Conservation (phyloP, 2,797 vertebrate genomes). For the Cossypha polioptera region DNA sequence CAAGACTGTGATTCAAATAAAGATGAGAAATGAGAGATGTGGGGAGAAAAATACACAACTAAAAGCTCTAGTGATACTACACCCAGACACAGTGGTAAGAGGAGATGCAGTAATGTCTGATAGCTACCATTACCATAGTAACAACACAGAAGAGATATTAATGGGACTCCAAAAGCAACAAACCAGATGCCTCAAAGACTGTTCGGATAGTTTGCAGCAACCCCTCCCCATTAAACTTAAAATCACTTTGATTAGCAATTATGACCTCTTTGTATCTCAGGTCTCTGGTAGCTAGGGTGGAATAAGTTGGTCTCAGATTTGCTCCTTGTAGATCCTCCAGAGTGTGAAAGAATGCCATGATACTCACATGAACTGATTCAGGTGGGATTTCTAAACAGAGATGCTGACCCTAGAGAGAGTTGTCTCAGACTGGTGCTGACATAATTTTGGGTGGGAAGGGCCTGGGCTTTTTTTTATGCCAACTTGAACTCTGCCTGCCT, state of each 20-base stretch:
- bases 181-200: background rate
- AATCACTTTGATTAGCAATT: background rate
- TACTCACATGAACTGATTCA: background rate
- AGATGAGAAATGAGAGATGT: conserved; percentile 49
- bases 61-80: conserved; percentile 15
- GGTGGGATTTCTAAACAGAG: background rate
- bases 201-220: background rate
- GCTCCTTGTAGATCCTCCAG: background rate
- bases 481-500: background rate
- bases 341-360: background rate
- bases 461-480: background rate
- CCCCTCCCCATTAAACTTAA: background rate
- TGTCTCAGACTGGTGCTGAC: background rate
- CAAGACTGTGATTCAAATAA: conserved; percentile 54
- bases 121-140: background rate
- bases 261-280: background rate
- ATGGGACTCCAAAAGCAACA: background rate
- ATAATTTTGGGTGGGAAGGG: background rate
- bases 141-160: background rate
- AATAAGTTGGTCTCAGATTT: background rate
- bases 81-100: background rate
- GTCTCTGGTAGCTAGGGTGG: background rate
- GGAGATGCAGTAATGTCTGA: conserved; percentile 18
- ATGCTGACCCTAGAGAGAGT: background rate
- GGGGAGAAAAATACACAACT: conserved; percentile 16